Conservation (phyloP, 2,888 invertebrate species). For the Sesia bembeciformis region DNA sequence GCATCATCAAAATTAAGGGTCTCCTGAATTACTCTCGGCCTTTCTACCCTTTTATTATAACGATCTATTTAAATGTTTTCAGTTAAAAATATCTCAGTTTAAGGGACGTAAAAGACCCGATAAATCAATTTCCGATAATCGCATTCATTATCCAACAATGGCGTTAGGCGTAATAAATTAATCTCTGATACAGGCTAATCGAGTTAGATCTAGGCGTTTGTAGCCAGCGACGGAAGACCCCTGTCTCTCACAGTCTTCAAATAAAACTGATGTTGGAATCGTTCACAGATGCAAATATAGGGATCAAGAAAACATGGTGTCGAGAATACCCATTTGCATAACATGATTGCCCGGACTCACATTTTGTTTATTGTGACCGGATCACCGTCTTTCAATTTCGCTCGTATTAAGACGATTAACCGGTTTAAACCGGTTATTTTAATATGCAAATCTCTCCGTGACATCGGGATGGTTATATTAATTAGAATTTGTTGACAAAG, state of each 20-base stretch:
- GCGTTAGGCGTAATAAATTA: conserved; percentile 2
- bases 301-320: background rate
- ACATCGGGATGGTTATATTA: background rate
- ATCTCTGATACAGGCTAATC: conserved; percentile 4
- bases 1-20: too few relatives aligned
- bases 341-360: conserved; percentile 20
- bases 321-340: conserved; percentile 18
- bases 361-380: conserved; percentile 22
- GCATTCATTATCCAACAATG: background rate
- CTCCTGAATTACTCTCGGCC: too few relatives aligned
- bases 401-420: conserved; percentile 26
- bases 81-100: too few relatives aligned
- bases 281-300: background rate
- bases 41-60: too few relatives aligned
- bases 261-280: background rate
- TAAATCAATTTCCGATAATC: background rate
- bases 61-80: too few relatives aligned
- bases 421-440: conserved; percentile 25
- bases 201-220: conserved; percentile 2
- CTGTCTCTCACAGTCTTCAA: background rate
- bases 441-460: conserved; percentile 28
- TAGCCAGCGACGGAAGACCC: background rate
- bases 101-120: too few relatives aligned
- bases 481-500: background rate
- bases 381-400: conserved; percentile 23